These are phyloP conservation scores for Hipparchia sbordonii DNA, from an alignment of 2,888 invertebrate genomes.

Conservation along the genomic window DNA sequence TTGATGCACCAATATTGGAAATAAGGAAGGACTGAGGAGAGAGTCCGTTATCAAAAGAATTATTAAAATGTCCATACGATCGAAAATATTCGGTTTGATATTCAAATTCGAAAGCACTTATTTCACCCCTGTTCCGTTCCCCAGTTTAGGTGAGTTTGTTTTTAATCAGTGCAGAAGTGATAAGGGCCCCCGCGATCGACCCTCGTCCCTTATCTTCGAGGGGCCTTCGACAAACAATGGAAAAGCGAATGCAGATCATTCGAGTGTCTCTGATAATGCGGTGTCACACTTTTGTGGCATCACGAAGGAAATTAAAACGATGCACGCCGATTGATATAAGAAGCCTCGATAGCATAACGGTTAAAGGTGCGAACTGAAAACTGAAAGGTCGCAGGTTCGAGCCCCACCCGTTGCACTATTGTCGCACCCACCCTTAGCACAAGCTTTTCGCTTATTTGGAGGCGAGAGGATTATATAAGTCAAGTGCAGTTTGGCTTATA, in stretches of 20 bases:
- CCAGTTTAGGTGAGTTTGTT: constrained; percentile 63
- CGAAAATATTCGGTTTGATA: constrained; percentile 27
- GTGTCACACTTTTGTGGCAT: constrained; percentile 26
- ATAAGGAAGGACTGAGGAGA: too few species aligned
- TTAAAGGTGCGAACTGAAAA: too few species aligned
- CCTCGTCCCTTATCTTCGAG: constrained; percentile 59
- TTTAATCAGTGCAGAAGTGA: constrained; percentile 78
- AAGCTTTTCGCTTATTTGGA: too few species aligned
- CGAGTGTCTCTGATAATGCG: constrained; percentile 38
- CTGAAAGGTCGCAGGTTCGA: too few species aligned
- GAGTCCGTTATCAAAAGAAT: too few species aligned
- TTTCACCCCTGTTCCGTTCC: constrained; percentile 35
- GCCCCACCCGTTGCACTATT: too few species aligned
- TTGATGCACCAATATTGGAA: too few species aligned
- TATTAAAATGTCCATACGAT: constrained; percentile 7
- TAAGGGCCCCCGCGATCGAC: constrained; percentile 58
- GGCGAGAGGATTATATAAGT: too few species aligned
- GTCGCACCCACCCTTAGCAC: too few species aligned
- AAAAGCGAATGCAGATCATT: constrained; percentile 43
- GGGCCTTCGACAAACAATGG: constrained; percentile 55
- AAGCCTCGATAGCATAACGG: too few species aligned
- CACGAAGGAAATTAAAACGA: constrained; percentile 20
- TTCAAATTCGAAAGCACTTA: constrained; percentile 38
- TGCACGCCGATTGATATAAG: not conserved
- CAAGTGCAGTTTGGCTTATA: too few species aligned